Conservation (phyloP, 1,140 invertebrate species). For the Armadillidium nasatum region DNA sequence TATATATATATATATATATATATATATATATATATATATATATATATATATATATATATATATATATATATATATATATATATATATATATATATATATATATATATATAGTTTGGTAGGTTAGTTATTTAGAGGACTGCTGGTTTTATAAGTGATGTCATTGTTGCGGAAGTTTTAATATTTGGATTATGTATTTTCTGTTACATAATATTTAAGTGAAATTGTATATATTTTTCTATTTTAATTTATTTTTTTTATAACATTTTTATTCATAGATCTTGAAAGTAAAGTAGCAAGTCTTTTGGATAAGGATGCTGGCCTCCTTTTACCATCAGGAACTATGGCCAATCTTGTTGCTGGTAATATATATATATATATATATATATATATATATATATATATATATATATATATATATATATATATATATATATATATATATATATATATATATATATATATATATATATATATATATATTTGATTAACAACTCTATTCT, state of each 20-base stretch:
- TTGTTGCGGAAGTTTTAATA: no score
- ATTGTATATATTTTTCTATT: not conserved
- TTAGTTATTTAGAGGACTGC: no score
- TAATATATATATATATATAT: not conserved
- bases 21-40: no score
- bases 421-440: slow-evolving; percentile 14
- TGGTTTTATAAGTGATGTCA: no score
- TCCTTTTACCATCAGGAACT: slow-evolving; percentile 86
- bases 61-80: no score
- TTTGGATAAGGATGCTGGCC: slow-evolving; percentile 79
- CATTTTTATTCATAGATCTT: slow-evolving; percentile 50
- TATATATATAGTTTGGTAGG: no score
- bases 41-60: no score
- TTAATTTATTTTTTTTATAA: not conserved
- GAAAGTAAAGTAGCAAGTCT: slow-evolving; percentile 68
- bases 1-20: no score
- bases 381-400: not conserved
- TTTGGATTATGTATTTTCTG: no score
- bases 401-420: not conserved
- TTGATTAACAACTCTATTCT: no score
- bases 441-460: not conserved
- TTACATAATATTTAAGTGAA: no score
- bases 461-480: slow-evolving; percentile 28
- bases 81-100: no score
- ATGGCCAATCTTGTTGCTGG: slow-evolving; percentile 86